Base-by-base conservation (phyloP, 2,888 invertebrate species). In the Yponomeuta plumbellus region DNA sequence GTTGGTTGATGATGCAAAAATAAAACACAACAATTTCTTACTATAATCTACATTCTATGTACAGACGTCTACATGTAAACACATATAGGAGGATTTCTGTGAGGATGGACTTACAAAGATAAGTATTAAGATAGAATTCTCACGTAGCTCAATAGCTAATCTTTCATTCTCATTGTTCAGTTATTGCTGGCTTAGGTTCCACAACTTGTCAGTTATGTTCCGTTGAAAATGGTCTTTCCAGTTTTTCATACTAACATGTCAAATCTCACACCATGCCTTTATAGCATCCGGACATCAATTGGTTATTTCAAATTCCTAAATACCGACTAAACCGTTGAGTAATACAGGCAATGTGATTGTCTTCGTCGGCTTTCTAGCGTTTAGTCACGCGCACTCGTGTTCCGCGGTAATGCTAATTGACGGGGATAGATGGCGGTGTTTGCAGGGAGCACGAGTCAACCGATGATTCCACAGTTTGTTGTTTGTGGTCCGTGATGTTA, bases 371-470 rank as follows among this genome's bases (percentile, higher is more conserved):
- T 63, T 63, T 63, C 63, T 22, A 63, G 20, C 80, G 81, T 80
- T 83, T 78, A 73, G 77, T 74, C 76, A 75, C 72, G 77, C 76
- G 74, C 39, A 75, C 74, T 79, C 78, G 76, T 76, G 78, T 74
- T 72, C 73, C 74, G 74, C 67, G 69, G 74, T 81, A 66, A 69
- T 79, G 78, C 80, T 85, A 85, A 85, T 85, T 84, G 85, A 84
- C 84, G 75, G 75, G 81, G 82, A 85, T 79, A 81, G 77, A 85
- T 84, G 80, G 75, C 75, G 71, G 69, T 71, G 74, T 72, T 69
- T 71, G 70, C 69, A 71, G 68, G 68, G 69, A 67, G 71, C 72
- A 71, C 70, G 74, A 71, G 72, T 73, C 69, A 70, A 52, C 44
- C 17, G 17, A 52, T 52, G 44, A 52, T 52, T 17, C 44, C 21